Percentiles rank a stretch among this genome's conserved stretches.
phyloP scores from a whole-genome alignment of 2,113 vertebrate species.

The Phalacrocorax brasilianus region DNA sequence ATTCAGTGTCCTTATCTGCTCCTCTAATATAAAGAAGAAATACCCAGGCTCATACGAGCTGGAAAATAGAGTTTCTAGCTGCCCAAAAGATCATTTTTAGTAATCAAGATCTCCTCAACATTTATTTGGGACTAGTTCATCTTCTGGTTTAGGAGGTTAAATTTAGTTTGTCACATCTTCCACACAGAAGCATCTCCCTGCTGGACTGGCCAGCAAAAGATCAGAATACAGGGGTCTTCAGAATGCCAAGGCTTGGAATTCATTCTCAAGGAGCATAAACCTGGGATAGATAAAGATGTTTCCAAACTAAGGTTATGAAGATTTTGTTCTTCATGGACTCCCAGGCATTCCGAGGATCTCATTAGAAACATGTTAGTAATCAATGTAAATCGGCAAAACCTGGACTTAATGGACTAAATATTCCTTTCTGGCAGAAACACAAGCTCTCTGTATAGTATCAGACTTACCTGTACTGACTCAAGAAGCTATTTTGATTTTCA shows the following conservation, averaged over 20 bases:
- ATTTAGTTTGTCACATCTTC: background rate
- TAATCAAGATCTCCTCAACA: background rate
- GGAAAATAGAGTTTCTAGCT: background rate
- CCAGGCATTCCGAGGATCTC: background rate
- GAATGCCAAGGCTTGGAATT: background rate
- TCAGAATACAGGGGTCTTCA: background rate
- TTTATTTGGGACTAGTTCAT: background rate
- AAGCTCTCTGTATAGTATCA: background rate
- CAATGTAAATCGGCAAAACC: background rate
- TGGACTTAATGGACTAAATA: background rate
- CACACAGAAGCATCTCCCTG: background rate
- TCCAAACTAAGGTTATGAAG: background rate
- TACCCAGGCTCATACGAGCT: background rate
- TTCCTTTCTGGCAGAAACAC: background rate
- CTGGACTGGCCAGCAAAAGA: background rate
- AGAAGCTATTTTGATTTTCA: background rate
- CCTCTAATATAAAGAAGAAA: background rate
- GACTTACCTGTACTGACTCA: background rate
- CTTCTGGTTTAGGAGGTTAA: background rate
- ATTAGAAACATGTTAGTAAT: background rate
- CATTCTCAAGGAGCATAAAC: background rate
- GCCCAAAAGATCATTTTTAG: background rate
- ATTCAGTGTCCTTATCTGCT: background rate
- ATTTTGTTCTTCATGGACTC: background rate
- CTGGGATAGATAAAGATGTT: background rate